phyloP scores from a whole-genome alignment of 2,113 vertebrate genomes.

The Dicaeum eximium region DNA sequence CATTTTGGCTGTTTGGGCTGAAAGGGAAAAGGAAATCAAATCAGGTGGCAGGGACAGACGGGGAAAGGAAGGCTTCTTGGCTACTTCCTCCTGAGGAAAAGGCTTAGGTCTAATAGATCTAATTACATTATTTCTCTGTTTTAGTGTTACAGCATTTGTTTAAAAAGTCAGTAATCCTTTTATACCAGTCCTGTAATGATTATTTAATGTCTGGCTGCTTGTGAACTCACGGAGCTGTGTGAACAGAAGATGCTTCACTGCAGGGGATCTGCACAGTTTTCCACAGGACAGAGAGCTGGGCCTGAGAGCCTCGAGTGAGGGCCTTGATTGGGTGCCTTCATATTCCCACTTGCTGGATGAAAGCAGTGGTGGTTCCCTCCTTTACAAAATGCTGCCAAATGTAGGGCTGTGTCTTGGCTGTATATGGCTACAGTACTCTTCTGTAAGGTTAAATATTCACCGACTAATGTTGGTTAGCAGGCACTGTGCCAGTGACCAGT shows the following conservation, averaged over 20 bases:
- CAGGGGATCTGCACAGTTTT: neutral
- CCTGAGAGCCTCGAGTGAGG: rapidly evolving
- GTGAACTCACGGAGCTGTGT: neutral
- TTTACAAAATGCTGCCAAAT: neutral
- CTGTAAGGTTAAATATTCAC: neutral
- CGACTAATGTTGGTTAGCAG: rapidly evolving
- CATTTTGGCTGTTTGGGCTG: neutral
- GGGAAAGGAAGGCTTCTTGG: neutral
- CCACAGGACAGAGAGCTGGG: neutral
- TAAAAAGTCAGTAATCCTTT: constrained; percentile 36
- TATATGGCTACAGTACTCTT: neutral
- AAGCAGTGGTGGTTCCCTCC: neutral
- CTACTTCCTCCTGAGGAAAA: constrained; percentile 22
- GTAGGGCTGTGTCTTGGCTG: neutral
- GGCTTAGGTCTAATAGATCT: neutral
- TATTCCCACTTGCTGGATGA: neutral
- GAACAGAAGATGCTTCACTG: neutral
- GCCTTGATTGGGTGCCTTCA: neutral
- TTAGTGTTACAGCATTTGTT: constrained; percentile 14
- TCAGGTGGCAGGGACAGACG: neutral
- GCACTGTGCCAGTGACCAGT: neutral
- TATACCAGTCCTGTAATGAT: constrained; percentile 25
- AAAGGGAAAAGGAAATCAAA: neutral
- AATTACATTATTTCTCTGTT: neutral
- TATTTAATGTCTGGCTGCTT: constrained; percentile 15